Evolutionary conservation across 2,797 vertebrate genomes (phyloP).

Genomic region (Leptatherina wallacei): DNA sequence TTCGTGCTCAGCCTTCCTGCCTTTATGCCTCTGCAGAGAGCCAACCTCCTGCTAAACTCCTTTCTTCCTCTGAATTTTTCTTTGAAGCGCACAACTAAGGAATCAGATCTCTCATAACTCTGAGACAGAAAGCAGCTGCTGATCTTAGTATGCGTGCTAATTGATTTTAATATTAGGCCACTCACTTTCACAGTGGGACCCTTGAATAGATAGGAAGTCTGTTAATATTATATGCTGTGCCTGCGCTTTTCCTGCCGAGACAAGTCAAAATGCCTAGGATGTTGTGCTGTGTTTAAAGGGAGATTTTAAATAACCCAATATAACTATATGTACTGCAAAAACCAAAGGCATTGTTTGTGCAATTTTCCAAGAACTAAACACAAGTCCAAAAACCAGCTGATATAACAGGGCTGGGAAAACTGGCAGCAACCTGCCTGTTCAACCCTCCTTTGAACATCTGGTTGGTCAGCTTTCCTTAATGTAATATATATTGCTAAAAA

Average conservation of each 20-base stretch:
- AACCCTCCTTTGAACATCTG: slow-evolving; percentile 34
- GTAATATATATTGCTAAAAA: slow-evolving; percentile 52
- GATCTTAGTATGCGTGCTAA: neutral
- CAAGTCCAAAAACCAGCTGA: neutral
- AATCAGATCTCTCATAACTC: neutral
- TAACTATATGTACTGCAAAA: neutral
- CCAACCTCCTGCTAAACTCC: neutral
- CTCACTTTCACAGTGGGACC: neutral
- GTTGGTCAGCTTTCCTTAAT: slow-evolving; percentile 54
- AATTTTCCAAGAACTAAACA: neutral
- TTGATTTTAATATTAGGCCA: neutral
- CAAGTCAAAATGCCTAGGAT: slow-evolving; percentile 3
- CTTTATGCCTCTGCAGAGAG: slow-evolving; percentile 3
- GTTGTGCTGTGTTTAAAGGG: neutral
- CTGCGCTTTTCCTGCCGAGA: neutral
- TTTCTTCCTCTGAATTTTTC: neutral
- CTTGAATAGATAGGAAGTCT: slow-evolving; percentile 1
- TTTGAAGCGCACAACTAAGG: neutral
- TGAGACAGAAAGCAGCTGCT: neutral
- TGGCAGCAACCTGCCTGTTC: too few relatives aligned
- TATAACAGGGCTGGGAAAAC: neutral
- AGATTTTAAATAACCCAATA: neutral
- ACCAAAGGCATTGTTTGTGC: neutral
- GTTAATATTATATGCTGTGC: neutral
- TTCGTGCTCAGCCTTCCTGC: neutral